Evolutionary conservation across 2,797 vertebrate species (phyloP).

Genomic region (Aselliscus stoliczkanus): DNA sequence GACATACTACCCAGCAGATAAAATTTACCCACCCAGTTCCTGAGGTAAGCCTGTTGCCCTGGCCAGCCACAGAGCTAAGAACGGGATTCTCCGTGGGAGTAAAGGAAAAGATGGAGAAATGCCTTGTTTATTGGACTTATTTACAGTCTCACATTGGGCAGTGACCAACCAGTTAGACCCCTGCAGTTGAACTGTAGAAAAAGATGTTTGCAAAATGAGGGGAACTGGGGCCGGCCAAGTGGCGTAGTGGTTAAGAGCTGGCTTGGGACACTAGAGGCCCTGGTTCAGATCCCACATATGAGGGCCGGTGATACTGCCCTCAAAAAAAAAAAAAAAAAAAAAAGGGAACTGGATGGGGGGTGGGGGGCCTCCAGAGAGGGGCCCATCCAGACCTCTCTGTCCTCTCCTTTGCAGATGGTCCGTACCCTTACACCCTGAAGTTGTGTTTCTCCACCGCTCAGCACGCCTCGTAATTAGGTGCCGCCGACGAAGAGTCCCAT

Average conservation of each 20-base stretch:
- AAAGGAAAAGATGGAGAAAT: no score
- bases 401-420: slow-evolving; percentile 84
- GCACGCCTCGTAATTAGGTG: slow-evolving; percentile 87
- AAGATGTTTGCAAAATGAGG: neutral
- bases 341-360: no score
- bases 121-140: neutral
- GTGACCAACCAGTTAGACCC: neutral
- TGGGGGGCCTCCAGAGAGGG: neutral
- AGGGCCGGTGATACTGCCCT: no score
- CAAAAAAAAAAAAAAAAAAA: no score
- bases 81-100: neutral
- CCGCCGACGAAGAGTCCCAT: slow-evolving; percentile 17
- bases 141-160: neutral
- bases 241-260: no score
- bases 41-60: neutral
- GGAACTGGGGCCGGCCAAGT: no score
- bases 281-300: no score
- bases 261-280: no score
- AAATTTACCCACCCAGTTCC: neutral
- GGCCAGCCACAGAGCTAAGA: neutral
- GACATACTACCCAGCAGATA: neutral
- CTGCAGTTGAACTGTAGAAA: neutral
- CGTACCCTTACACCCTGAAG: slow-evolving; percentile 95
- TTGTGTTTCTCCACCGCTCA: slow-evolving; percentile 95
- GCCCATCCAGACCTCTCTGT: neutral